Evolutionary conservation across 2,888 invertebrate genomes (phyloP), one percentile per base, ranked within the genome.

Genomic region (Drosophila conformis): DNA sequence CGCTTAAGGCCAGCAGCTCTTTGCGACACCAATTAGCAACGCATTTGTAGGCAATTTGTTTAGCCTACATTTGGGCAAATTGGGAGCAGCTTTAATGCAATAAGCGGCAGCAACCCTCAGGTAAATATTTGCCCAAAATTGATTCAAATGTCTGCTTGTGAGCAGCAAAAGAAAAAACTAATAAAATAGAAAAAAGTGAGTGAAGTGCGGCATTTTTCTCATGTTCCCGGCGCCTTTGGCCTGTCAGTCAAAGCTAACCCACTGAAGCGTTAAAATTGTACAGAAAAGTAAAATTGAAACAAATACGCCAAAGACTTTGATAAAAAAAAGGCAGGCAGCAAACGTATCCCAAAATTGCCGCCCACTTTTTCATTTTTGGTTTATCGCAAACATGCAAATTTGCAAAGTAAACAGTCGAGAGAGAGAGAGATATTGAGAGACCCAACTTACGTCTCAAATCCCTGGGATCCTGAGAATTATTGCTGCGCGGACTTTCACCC

Each of bases 371-470:
- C 48, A 52, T 57, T 58, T 62, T 69, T 58, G 18, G 46, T 60
- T 73, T 70, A 73, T 83, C 73, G 64, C 35, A 48, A 56, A 78
- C 75, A 88, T 81, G 80, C 78, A 89, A 89, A 83, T 89, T 84
- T 77, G 73, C 49, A 46, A 81, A 82, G 73, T 69, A 78, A 82
- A 80, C 63, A 54, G 25, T 36, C 25, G 38, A 76, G 48, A 5
- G 38, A 36, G 31, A 25, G 2, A 38, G 18, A 8, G 18, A 38
- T 18, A 38, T 38, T 18, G 38, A 8, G 25, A 25, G 15, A 77
- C 69, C 77, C 58, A 87, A 94, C 95, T 95, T 94, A 95, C 95
- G 94, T 93, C 94, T 93, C 92, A 94, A 94, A 91, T 94, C 94
- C 91, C 94, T 92, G 80, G 93, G 92, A 92, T 93, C 93, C 87